These are phyloP conservation scores for Alca torda DNA, from an alignment of 2,797 vertebrate species.

Conservation along the genomic window DNA sequence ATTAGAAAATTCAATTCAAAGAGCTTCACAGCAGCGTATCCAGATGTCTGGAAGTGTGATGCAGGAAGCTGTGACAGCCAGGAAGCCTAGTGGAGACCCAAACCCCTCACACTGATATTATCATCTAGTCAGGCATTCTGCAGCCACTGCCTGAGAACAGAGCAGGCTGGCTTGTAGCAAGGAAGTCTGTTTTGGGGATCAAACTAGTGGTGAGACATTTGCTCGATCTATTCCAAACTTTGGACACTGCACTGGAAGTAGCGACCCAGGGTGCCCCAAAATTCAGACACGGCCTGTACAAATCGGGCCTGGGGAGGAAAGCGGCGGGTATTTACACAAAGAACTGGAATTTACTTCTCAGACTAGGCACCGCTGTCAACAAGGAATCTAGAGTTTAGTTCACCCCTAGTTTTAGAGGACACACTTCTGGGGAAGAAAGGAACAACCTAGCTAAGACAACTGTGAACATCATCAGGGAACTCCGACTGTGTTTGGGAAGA, in stretches of 20 bases:
- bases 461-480: neutral
- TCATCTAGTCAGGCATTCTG: neutral
- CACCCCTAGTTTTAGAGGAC: neutral
- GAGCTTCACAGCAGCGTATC: neutral
- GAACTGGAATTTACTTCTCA: neutral
- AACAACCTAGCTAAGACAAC: neutral
- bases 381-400: neutral
- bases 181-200: neutral
- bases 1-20: neutral
- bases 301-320: neutral
- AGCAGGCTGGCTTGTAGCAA: neutral
- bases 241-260: neutral
- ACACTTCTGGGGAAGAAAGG: no score
- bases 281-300: neutral
- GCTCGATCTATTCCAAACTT: neutral
- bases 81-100: neutral
- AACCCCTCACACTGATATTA: neutral
- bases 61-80: neutral
- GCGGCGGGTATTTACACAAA: neutral
- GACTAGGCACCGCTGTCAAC: neutral
- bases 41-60: neutral
- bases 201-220: neutral
- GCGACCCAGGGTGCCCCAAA: neutral
- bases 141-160: neutral
- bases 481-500: neutral